Conservation (phyloP, 1,140 invertebrate genomes). For the Pteromalus puparum region DNA sequence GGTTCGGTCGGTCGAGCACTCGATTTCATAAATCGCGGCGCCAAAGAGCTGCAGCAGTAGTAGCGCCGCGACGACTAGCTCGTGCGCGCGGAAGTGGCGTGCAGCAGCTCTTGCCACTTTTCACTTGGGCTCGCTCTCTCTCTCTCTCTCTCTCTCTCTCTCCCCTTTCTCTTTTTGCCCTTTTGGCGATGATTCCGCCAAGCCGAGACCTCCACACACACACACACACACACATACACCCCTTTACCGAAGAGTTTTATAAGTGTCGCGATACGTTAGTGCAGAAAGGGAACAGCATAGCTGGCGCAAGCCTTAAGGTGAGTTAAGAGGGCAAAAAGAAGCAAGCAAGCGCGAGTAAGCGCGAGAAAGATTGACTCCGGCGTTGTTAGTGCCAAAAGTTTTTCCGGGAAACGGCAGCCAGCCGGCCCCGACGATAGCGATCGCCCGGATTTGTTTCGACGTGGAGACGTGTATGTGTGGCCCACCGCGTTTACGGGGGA, state of each 20-base stretch:
- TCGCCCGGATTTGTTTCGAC: constrained; percentile 16
- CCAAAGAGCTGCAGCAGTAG: background rate
- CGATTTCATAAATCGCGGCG: constrained; percentile 32
- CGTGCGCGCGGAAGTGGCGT: background rate
- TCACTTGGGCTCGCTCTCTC: background rate
- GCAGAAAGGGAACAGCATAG: background rate
- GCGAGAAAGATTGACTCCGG: constrained; percentile 59
- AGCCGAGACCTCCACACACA: background rate
- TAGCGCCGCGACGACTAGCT: background rate
- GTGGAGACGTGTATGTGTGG: constrained; percentile 1
- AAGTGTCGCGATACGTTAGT: constrained; percentile 58
- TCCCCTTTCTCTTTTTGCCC: constrained; percentile 8
- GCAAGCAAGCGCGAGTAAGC: background rate
- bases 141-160: too few relatives aligned
- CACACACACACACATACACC: background rate
- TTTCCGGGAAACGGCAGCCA: constrained; percentile 34
- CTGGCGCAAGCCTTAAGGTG: background rate
- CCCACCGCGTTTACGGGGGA: background rate
- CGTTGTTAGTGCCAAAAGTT: constrained; percentile 56
- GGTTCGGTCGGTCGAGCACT: background rate
- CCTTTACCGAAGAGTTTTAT: constrained; percentile 56
- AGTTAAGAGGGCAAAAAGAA: constrained; percentile 8
- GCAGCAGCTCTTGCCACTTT: constrained; percentile 29
- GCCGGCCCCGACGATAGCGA: constrained; percentile 3
- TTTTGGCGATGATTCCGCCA: constrained; percentile 11